Evolutionary conservation across 2,113 vertebrate species (phyloP).

Genomic region (Sceloporus tristichus): DNA sequence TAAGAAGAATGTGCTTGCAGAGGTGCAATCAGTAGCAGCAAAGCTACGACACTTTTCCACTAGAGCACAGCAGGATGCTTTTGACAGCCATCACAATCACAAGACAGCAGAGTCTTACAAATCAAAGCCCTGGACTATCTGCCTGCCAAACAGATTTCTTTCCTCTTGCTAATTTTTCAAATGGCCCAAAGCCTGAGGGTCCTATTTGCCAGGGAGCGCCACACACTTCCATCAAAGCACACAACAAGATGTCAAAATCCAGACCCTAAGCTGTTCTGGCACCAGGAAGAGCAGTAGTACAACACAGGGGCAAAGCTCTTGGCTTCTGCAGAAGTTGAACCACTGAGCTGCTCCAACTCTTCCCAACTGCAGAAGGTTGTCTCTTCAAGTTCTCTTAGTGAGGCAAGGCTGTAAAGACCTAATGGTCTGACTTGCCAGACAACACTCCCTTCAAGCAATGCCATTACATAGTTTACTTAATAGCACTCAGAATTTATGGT

Average conservation of each 20-base stretch:
- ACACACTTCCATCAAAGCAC: conserved; percentile 72
- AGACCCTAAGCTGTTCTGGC: conserved; percentile 62
- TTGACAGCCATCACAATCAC: fast-evolving
- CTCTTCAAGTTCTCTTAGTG: conserved; percentile 45
- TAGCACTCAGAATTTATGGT: background rate
- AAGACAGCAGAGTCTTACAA: conserved; percentile 1
- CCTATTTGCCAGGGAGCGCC: conserved; percentile 69
- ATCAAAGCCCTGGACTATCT: background rate
- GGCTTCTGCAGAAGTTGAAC: conserved; percentile 62
- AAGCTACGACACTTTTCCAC: background rate
- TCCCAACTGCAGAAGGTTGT: conserved; percentile 43
- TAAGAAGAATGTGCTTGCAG: background rate
- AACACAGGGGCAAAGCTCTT: conserved; percentile 60
- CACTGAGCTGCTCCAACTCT: conserved; percentile 40
- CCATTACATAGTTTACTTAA: conserved; percentile 27
- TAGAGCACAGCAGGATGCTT: background rate
- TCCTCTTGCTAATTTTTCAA: conserved; percentile 36
- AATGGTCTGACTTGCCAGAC: conserved; percentile 51
- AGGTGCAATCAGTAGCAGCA: background rate
- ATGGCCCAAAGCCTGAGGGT: conserved; percentile 46
- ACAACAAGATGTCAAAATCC: conserved; percentile 68
- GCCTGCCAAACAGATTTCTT: background rate
- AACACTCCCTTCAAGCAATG: conserved; percentile 40
- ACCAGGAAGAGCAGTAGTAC: conserved; percentile 64
- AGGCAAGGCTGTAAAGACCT: conserved; percentile 29